Base-by-base conservation (phyloP, 2,888 invertebrate species). In the Caenorhabditis auriculariae region DNA sequence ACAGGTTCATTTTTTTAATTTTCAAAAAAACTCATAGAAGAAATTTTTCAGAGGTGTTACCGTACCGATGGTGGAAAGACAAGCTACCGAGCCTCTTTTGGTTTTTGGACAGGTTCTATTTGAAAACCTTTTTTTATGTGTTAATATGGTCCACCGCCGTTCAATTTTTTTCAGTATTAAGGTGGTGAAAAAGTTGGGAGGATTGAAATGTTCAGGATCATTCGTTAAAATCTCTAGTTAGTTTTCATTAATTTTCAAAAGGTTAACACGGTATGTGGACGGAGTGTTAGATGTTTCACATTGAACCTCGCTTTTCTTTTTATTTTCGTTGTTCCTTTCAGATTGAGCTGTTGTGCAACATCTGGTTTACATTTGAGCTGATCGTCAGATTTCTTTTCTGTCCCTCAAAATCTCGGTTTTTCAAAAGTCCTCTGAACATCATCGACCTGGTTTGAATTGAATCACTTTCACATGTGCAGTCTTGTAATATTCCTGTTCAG, bases 301-400 rank as follows among this genome's bases (percentile, higher is more conserved):
- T n/a, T n/a, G n/a, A n/a, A n/a, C n/a, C n/a, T n/a, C n/a, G n/a
- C n/a, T n/a, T n/a, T n/a, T n/a, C n/a, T n/a, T n/a, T n/a, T n/a
- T n/a, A n/a, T n/a, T n/a, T n/a, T n/a, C n/a, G n/a, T n/a, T n/a
- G 29, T n/a, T 26, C 15, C 15, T 52, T 60, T 28, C 47, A 69
- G 63, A 69, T 75, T 26, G 75, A 75, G 45, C 88, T 91, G 77
- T 87, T 91, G 47, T 93, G 93, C 85, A 94, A 94, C 82, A 89
- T 90, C 28, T 94, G 93, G 93, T 93, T 94, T 84, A 91, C 92
- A 2, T 88, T 94, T 75, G 93, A 94, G 82, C 88, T 94, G 61
- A 86, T 90, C 53, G 89, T 91, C 58, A 87, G 93, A 73, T 88
- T 90, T 80, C 87, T 91, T 83, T 93, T 93, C 82, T 89, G 90